Base-by-base conservation (phyloP, 2,797 vertebrate genomes). In the Chanos chanos region DNA sequence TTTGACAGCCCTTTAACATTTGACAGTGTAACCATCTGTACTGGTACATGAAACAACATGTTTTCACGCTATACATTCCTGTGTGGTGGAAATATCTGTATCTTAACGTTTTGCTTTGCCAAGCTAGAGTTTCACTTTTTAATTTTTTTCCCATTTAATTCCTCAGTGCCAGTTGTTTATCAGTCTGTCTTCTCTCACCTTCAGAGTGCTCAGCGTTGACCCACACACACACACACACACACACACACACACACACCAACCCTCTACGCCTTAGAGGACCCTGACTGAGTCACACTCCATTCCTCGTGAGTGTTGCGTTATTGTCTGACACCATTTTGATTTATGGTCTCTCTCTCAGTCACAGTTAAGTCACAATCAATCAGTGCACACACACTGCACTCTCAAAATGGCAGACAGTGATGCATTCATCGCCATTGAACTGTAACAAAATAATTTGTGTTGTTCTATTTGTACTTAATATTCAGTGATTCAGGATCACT, bases 301-400 rank as follows among this genome's bases (percentile, higher is more conserved):
- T 61, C 10, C 19, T 48, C 7, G 24, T 45, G 34, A 50, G 22
- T 43, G 18, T 63, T 24, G 21, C 50, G 37, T 61, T 41, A 36
- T 65, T 58, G 15, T 30, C 47, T 8, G 1, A 40, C 16, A 27
- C 55, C 44, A 48, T 64, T 67, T 44, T 52, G 45, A 69, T 63
- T 51, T 37, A 55, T 43, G 24, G 39, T 31, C 16, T 12, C 39
- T 31, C 18, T 45, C 33, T 19, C 3, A n/a, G 28, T 2, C 24
- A n/a, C n/a, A n/a, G 31, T 37, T 34, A 7, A 27, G 25, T 36
- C 21, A 41, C 28, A 41, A n/a, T 51, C 28, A 36, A 1, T 27
- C 22, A 25, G 34, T 57, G 30, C 39, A 31, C 28, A 31, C 28
- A 27, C 13, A 22, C 18, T 51, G 34, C 31, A 51, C 31, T 39